These are phyloP conservation scores for Steinernema feltiae DNA, from an alignment of 1,140 invertebrate genomes.

Conservation along the genomic window DNA sequence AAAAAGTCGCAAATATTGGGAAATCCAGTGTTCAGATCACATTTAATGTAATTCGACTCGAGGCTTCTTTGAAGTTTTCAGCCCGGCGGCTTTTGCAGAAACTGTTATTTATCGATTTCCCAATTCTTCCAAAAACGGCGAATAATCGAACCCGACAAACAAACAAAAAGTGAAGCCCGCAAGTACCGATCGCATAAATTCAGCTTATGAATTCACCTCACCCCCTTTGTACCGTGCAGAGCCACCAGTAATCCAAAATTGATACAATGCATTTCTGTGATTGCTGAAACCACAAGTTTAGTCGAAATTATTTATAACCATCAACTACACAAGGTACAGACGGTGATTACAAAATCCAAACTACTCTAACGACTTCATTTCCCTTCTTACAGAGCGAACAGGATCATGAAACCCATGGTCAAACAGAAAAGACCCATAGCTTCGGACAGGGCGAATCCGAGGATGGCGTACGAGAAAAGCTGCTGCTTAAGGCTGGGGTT, in stretches of 20 bases:
- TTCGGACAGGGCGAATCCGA: slow-evolving; percentile 95
- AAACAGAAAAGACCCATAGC: slow-evolving; percentile 99
- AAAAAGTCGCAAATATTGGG: too few relatives aligned
- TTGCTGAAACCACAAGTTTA: neutral
- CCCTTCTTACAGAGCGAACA: slow-evolving; percentile 87
- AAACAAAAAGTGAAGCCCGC: too few relatives aligned
- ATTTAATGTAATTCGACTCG: too few relatives aligned
- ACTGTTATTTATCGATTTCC: too few relatives aligned
- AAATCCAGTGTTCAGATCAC: too few relatives aligned
- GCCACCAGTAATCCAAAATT: neutral
- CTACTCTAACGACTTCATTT: neutral
- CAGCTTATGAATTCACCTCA: too few relatives aligned
- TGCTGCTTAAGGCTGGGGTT: slow-evolving; percentile 95
- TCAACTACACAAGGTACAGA: slow-evolving; percentile 13
- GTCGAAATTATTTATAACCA: neutral
- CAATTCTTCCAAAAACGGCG: too few relatives aligned
- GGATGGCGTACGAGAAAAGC: slow-evolving; percentile 96
- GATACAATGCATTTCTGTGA: neutral
- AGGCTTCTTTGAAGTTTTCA: too few relatives aligned
- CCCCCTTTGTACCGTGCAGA: neutral
- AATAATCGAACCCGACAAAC: too few relatives aligned
- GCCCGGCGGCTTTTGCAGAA: too few relatives aligned
- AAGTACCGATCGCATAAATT: too few relatives aligned
- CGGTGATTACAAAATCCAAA: neutral
- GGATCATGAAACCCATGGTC: slow-evolving; percentile 98